Conservation (phyloP, 1,140 invertebrate genomes). For the Druon quercuslanigerum region DNA sequence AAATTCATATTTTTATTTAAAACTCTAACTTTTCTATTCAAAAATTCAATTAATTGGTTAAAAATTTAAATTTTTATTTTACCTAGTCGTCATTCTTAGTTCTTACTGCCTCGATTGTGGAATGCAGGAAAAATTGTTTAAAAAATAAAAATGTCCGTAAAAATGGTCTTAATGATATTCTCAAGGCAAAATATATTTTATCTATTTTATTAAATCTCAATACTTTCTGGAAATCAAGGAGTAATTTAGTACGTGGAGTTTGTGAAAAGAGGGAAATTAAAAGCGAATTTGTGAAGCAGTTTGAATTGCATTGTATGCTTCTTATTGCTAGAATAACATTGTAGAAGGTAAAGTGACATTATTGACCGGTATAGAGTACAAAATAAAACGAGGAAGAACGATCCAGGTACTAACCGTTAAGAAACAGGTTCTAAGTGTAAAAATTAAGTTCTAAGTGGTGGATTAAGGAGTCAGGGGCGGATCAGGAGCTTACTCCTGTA, state of each 20-base stretch:
- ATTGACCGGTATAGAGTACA: conserved; percentile 16
- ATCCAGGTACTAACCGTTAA: conserved; percentile 18
- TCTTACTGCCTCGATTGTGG: too few species aligned
- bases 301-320: conserved; percentile 25
- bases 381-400: conserved; percentile 16
- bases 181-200: not conserved
- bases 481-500: not conserved
- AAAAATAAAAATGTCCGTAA: too few species aligned
- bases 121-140: too few species aligned
- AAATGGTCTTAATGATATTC: not conserved
- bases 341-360: conserved; percentile 24
- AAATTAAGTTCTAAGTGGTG: conserved; percentile 21
- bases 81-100: too few species aligned
- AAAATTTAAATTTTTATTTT: too few species aligned
- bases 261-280: not conserved
- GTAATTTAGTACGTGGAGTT: not conserved
- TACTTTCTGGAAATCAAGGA: not conserved
- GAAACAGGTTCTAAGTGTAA: conserved; percentile 30
- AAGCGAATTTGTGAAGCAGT: conserved; percentile 4
- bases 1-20: too few species aligned
- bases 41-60: too few species aligned
- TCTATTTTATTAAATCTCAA: not conserved
- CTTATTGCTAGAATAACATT: conserved; percentile 6
- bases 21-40: too few species aligned
- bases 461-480: conserved; percentile 16